phyloP scores from a whole-genome alignment of 2,113 vertebrate species.

The Grammatotria lemairii region DNA sequence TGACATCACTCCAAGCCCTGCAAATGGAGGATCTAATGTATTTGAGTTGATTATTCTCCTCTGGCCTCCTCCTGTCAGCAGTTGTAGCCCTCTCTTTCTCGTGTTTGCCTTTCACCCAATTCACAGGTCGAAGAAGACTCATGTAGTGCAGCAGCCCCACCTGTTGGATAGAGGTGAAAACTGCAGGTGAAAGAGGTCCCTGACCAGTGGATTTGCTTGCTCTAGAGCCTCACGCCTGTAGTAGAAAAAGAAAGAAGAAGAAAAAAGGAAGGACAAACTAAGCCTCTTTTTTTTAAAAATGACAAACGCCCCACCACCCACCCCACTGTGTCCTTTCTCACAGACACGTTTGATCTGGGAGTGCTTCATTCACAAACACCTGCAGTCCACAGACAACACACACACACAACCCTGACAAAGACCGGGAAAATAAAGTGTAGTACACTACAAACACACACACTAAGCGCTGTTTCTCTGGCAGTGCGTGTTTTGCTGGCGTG shows the following conservation, averaged over 20 bases:
- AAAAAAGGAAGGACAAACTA: not conserved
- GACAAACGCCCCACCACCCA: not conserved
- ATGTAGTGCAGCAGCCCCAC: not conserved
- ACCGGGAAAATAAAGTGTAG: not conserved
- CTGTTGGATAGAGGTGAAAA: slow-evolving; percentile 14
- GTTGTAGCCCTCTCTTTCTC: slow-evolving; percentile 9
- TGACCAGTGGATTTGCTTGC: not conserved
- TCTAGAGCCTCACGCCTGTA: not conserved
- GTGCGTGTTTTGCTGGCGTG: slow-evolving; percentile 54
- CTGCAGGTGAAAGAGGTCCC: not conserved
- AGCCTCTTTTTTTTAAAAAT: not conserved
- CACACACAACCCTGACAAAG: not conserved
- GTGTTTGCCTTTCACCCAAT: slow-evolving; percentile 43
- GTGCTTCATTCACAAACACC: not conserved
- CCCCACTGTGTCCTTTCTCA: not conserved
- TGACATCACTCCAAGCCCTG: not conserved
- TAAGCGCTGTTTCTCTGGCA: not conserved
- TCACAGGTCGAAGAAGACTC: not conserved
- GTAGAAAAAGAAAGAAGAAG: not conserved
- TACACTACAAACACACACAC: not conserved
- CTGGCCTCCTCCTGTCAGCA: slow-evolving; percentile 48
- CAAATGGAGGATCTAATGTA: not conserved
- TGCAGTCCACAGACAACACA: not conserved
- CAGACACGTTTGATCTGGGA: not conserved
- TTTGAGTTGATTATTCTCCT: slow-evolving; percentile 17